A percentile compares a stretch with the other conserved stretches of the same genome.
Conservation (phyloP, 2,888 invertebrate genomes). For the Miltochrista miniata region DNA sequence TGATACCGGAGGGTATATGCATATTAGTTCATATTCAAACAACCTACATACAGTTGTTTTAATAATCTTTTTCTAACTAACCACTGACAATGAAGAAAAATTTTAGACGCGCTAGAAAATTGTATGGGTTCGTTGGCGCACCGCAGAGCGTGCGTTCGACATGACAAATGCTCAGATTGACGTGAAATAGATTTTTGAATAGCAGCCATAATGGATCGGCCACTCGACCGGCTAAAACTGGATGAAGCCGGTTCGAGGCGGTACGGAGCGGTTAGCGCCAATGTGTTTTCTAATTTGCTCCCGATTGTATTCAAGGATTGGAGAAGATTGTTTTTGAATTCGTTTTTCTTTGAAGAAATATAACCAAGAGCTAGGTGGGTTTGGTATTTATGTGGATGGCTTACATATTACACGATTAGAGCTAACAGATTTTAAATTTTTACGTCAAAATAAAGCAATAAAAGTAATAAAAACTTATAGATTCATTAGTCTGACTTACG, state of each 20-base stretch:
- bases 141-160: conserved; percentile 39
- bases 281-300: conserved; percentile 51
- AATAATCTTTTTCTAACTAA: neutral
- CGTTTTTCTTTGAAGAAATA: conserved; percentile 5
- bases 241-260: conserved; percentile 44
- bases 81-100: conserved; percentile 22
- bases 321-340: conserved; percentile 36
- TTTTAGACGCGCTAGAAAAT: conserved; percentile 23
- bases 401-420: neutral
- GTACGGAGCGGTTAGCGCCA: conserved; percentile 31
- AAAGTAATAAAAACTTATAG: too few relatives aligned
- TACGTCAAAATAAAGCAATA: too few relatives aligned
- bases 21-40: neutral
- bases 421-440: neutral
- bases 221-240: conserved; percentile 50
- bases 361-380: neutral
- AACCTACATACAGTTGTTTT: neutral
- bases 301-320: conserved; percentile 22
- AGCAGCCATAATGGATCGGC: conserved; percentile 57
- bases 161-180: conserved; percentile 74
- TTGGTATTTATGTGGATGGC: neutral
- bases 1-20: too few relatives aligned
- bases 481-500: too few relatives aligned
- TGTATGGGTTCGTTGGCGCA: conserved; percentile 23
- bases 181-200: conserved; percentile 78